phyloP scores from a whole-genome alignment of 2,797 vertebrate species.

The Apogon hyalosoma region DNA sequence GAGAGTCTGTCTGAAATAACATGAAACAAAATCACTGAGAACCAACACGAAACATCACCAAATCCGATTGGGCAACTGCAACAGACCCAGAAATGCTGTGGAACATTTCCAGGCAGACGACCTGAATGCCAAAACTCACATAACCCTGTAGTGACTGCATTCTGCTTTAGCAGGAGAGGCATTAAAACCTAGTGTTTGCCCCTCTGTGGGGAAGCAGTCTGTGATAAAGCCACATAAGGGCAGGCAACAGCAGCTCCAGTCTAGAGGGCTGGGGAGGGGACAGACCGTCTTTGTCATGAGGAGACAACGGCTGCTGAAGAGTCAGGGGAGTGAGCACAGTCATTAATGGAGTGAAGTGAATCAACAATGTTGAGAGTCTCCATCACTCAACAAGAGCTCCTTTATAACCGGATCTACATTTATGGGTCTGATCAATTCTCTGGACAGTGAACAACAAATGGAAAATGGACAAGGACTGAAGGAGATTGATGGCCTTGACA shows the following conservation, averaged over 20 bases:
- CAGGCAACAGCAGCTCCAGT: slow-evolving; percentile 54
- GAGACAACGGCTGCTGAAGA: slow-evolving; percentile 53
- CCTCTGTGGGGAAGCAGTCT: slow-evolving; percentile 34
- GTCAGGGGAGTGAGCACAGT: slow-evolving; percentile 58
- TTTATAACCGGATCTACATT: slow-evolving; percentile 54
- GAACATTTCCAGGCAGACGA: slow-evolving; percentile 69
- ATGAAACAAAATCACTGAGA: slow-evolving; percentile 46
- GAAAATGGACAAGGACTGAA: slow-evolving; percentile 46
- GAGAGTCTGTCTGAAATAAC: slow-evolving; percentile 39
- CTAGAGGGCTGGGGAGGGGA: slow-evolving; percentile 55
- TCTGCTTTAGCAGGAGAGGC: slow-evolving; percentile 59
- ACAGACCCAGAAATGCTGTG: slow-evolving; percentile 52
- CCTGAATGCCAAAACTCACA: slow-evolving; percentile 65
- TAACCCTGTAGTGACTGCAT: slow-evolving; percentile 44
- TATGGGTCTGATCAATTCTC: slow-evolving; percentile 44
- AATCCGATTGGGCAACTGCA: slow-evolving; percentile 62
- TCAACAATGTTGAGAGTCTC: slow-evolving; percentile 49
- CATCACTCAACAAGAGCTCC: slow-evolving; percentile 58
- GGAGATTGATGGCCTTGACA: slow-evolving; percentile 35
- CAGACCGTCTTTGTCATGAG: slow-evolving; percentile 65
- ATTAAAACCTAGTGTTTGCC: slow-evolving; percentile 62
- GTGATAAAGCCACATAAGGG: slow-evolving; percentile 57
- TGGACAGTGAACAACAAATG: slow-evolving; percentile 36
- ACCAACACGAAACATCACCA: slow-evolving; percentile 56
- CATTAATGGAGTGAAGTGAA: slow-evolving; percentile 70